Conservation (phyloP, 53 echinoderm and acorn worm species). For the Zoroaster sp. region DNA sequence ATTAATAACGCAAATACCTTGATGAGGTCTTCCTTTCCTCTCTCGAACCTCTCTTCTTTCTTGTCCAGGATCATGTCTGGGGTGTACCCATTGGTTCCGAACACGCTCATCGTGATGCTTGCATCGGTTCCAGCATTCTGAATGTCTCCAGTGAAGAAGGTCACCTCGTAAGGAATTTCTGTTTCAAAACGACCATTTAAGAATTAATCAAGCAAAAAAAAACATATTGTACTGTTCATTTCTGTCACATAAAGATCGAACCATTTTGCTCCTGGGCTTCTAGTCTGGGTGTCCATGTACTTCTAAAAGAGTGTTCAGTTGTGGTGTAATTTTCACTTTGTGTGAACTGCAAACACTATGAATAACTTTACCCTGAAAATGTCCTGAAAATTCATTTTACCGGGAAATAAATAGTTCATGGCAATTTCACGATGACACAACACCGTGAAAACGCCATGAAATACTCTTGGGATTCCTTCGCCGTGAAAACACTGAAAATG, state of each 20-base stretch:
- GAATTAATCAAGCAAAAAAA: background rate
- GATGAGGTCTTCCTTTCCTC: constrained; percentile 87
- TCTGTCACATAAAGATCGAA: too few relatives aligned
- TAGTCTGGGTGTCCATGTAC: background rate
- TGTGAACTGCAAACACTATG: too few relatives aligned
- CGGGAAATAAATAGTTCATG: too few relatives aligned
- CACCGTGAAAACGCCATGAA: too few relatives aligned
- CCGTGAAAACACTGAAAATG: too few relatives aligned
- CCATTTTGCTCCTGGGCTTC: background rate
- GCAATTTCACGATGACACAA: too few relatives aligned
- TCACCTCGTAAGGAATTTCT: constrained; percentile 93
- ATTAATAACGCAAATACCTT: too few relatives aligned
- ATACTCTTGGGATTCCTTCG: too few relatives aligned
- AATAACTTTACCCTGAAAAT: too few relatives aligned
- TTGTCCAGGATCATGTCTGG: constrained; percentile 88
- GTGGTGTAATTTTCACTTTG: too few relatives aligned
- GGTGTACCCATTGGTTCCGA: constrained; percentile 83
- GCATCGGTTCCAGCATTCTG: constrained; percentile 91
- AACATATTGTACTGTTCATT: background rate
- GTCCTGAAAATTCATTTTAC: too few relatives aligned
- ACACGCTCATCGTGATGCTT: constrained; percentile 77
- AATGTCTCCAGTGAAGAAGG: constrained; percentile 89
- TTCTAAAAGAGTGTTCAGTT: too few relatives aligned
- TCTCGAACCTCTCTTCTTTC: constrained; percentile 83
- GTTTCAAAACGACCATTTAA: background rate